A percentile compares a stretch with the other conserved stretches of the same genome.
Conservation (phyloP, 1,140 invertebrate species). For the Nasonia longicornis region DNA sequence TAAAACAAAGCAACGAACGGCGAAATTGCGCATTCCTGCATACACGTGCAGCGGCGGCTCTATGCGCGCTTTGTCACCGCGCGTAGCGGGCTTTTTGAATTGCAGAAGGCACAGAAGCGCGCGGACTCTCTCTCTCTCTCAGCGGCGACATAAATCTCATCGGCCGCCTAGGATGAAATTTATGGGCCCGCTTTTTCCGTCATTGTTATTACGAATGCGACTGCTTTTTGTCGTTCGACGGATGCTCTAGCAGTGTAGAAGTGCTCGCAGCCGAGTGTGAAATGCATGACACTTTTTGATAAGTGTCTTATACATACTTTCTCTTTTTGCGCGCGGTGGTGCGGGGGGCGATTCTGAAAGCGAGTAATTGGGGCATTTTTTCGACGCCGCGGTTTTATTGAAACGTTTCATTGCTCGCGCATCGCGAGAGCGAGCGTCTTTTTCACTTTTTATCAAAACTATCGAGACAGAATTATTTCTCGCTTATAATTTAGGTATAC, state of each 20-base stretch:
- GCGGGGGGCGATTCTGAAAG: no score
- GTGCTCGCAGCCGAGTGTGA: neutral
- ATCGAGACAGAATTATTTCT: no score
- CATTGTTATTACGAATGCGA: conserved; percentile 33
- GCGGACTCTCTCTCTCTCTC: neutral
- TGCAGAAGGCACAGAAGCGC: neutral
- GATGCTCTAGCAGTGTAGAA: neutral
- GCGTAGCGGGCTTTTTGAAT: conserved; percentile 23
- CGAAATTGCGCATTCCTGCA: conserved; percentile 34
- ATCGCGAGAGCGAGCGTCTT: no score
- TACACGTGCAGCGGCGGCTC: neutral
- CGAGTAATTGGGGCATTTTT: neutral
- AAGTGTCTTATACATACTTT: conserved; percentile 1
- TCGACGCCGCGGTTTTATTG: neutral
- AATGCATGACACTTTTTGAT: neutral
- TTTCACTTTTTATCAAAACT: neutral
- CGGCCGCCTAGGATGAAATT: conserved; percentile 5
- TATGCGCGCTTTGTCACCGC: conserved; percentile 15
- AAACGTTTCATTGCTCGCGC: neutral
- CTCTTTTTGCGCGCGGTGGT: neutral
- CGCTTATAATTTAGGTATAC: no score
- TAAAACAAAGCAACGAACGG: conserved; percentile 11
- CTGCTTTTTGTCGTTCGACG: conserved; percentile 14
- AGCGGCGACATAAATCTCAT: conserved; percentile 25
- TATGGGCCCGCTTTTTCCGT: conserved; percentile 25